Evolutionary conservation across 2,888 invertebrate species (phyloP), one percentile per base, ranked within the genome.

Genomic region (Cheilosia variabilis): DNA sequence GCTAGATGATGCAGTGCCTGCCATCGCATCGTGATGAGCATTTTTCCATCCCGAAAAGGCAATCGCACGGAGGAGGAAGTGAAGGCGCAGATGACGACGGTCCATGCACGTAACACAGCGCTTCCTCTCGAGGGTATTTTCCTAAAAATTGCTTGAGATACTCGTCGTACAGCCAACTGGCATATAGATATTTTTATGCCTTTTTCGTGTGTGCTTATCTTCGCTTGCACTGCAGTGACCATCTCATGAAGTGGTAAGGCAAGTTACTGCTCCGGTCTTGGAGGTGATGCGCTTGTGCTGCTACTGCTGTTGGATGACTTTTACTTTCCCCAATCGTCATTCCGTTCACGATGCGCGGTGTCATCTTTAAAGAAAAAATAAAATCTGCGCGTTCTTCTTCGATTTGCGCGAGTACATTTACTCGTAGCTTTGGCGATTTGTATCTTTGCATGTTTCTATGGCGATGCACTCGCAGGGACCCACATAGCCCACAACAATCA

Each of bases 251-350:
- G 75, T 73, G 68, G 83, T 58, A 73, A 73, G 68, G 83, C 53
- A 73, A 73, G 58, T 80, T 84, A 65, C 63, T 69, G 47, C 75
- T 75, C 75, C 75, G 65, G 80, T 79, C 80, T 84, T 84, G 57
- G 79, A 63, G 50, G 27, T 73, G 72, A 72, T 50, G 55, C 69
- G 24, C 41, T 66, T 60, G 34, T 68, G 50, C n/a, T 79, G 69
- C 58, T 47, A 58, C 60, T 55, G 69, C 81, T 77, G 71, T 76
- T 86, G 84, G 79, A 72, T 84, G 79, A 87, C 87, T 87, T 87
- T 87, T 87, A 87, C 87, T 87, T 87, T 87, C 87, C 79, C 87
- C 87, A 87, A 87, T 84, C 78, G 75, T 75, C 78, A 83, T 87
- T 83, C 83, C 87, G n/a, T 77, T 81, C 86, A 86, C 86, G 81